phyloP scores from a whole-genome alignment of 2,797 vertebrate genomes.

The Psittacula derbiana region DNA sequence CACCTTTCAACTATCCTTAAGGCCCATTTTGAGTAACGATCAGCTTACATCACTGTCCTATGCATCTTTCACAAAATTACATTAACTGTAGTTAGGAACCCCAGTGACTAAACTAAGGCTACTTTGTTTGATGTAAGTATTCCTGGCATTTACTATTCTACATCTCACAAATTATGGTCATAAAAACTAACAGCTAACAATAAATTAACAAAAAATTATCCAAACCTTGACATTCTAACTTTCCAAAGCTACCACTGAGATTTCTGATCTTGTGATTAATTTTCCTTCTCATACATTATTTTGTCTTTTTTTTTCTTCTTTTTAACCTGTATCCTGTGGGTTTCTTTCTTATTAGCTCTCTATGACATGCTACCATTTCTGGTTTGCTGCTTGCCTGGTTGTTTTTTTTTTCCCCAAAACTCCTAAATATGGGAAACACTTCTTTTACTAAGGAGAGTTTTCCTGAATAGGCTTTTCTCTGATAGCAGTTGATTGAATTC shows the following conservation, averaged over 20 bases:
- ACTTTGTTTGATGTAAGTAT: background rate
- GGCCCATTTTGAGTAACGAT: background rate
- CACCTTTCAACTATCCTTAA: background rate
- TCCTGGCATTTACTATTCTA: background rate
- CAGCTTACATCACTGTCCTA: background rate
- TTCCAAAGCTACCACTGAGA: background rate
- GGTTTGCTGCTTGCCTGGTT: rapidly evolving
- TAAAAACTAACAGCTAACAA: background rate
- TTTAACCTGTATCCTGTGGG: background rate
- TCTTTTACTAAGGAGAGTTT: background rate
- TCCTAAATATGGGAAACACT: background rate
- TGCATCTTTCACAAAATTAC: background rate
- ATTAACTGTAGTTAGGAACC: background rate
- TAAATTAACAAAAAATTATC: background rate
- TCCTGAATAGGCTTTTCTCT: background rate
- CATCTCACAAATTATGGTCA: background rate
- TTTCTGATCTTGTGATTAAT: background rate
- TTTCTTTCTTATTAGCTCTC: background rate
- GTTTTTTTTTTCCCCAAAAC: background rate
- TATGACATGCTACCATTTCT: background rate
- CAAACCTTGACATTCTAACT: background rate
- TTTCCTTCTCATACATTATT: background rate
- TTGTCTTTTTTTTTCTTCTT: background rate
- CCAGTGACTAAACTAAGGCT: background rate
- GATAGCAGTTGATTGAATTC: background rate